Evolutionary conservation across 2,113 vertebrate species (phyloP).

Genomic region (Aldabrachelys gigantea): DNA sequence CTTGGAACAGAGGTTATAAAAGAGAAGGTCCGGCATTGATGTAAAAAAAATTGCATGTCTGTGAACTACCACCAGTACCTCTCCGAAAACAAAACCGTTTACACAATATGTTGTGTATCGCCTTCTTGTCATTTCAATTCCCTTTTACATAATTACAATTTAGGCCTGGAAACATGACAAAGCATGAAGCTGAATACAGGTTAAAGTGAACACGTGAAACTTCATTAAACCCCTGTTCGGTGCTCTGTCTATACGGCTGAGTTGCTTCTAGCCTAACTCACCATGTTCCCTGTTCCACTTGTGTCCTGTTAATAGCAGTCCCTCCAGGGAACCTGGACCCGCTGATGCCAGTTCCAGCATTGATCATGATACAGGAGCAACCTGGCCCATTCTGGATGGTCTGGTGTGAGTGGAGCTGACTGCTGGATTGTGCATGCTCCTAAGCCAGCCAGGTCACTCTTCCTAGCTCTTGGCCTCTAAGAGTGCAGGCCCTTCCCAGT

Average conservation of each 20-base stretch:
- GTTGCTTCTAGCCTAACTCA: background rate
- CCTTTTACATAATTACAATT: background rate
- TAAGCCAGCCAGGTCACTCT: background rate
- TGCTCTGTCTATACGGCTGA: background rate
- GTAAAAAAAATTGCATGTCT: background rate
- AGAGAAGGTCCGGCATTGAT: background rate
- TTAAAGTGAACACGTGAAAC: background rate
- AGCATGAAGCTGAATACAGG: background rate
- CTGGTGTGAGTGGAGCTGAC: background rate
- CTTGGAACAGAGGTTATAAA: background rate
- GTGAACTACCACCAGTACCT: background rate
- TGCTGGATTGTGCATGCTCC: background rate
- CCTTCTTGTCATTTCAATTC: background rate
- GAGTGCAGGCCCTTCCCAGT: background rate
- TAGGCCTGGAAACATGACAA: background rate
- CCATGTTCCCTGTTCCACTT: background rate
- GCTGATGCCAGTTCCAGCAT: background rate
- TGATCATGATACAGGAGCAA: background rate
- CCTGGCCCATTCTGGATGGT: background rate
- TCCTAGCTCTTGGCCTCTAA: background rate
- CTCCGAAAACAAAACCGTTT: accelerated
- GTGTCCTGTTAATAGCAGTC: background rate
- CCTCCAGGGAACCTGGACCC: background rate
- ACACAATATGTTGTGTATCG: background rate
- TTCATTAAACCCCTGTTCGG: background rate